Evolutionary conservation across 2,888 invertebrate genomes (phyloP), one percentile per base, ranked within the genome.

Genomic region (Rhingia rostrata): DNA sequence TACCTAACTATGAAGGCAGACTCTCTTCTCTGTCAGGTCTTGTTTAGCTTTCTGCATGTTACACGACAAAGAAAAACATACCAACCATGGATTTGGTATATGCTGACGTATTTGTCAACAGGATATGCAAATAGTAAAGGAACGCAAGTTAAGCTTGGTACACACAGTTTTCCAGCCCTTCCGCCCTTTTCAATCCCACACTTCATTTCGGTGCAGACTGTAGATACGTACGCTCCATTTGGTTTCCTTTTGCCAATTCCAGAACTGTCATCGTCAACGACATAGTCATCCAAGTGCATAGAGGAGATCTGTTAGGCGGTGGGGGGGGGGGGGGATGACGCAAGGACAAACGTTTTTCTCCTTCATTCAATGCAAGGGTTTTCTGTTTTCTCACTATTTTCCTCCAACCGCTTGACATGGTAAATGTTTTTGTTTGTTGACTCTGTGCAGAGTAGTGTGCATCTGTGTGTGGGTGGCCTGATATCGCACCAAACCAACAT

Each of bases 101-200:
- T 75, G 74, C 70, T 80, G 80, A 84, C 80, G 79, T 74, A 75
- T 74, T 73, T 79, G 80, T 84, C 84, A 84, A 75, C 80, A 84
- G 80, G 74, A 80, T 80, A 84, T 84, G 84, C 84, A 84, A 84
- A 84, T 80, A 84, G 70, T 66, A 84, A 74, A 43, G 80, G 61
- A 75, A 75, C 64, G 74, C 53, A 70, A 80, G 74, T 79, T 74
- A 10, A 74, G 58, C 54, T 74, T 41, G 45, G 60, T 56, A 72
- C 86, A 86, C 86, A 88, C 88, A 88, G 87, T 87, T 79, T 87
- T 87, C 86, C 86, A 80, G 37, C 22, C 22, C 12, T 56, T 35
- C 51, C 58, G 37, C 14, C 37, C 4, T 69, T 22, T 22, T 22
- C 49, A 72, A 66, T 73, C 81, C 66, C 86, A 84, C 75, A 72